Percentiles rank a stretch among this genome's conserved stretches.
Evolutionary conservation across 2,797 vertebrate genomes (phyloP).

Genomic region (Lepus oiostolus): DNA sequence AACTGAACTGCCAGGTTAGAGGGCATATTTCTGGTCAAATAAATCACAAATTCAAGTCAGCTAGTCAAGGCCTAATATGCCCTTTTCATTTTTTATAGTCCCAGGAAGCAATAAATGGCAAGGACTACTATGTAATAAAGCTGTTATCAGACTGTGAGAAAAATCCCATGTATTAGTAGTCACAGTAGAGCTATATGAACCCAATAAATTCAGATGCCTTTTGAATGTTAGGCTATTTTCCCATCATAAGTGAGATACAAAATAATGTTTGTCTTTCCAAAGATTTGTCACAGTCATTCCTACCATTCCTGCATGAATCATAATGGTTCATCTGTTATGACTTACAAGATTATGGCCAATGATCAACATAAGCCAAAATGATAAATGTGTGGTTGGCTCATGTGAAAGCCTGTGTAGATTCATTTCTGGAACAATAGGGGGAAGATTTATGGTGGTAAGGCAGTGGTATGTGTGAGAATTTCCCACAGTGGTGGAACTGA

Average conservation of each 20-base stretch:
- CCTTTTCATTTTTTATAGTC: slow-evolving; percentile 62
- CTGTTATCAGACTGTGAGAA: slow-evolving; percentile 73
- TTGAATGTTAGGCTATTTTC: slow-evolving; percentile 61
- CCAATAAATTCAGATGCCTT: slow-evolving; percentile 69
- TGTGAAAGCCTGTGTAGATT: background rate
- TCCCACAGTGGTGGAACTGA: background rate
- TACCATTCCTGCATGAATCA: slow-evolving; percentile 65
- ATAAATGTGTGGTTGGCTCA: background rate
- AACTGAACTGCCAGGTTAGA: slow-evolving; percentile 11
- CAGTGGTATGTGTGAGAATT: slow-evolving; percentile 59
- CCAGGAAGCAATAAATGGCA: slow-evolving; percentile 60
- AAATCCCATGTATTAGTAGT: slow-evolving; percentile 24
- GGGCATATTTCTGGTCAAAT: slow-evolving; percentile 66
- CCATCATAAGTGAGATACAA: slow-evolving; percentile 32
- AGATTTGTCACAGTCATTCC: slow-evolving; percentile 57
- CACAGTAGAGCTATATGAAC: background rate
- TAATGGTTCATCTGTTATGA: background rate
- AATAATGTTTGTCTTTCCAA: slow-evolving; percentile 70
- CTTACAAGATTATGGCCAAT: slow-evolving; percentile 2
- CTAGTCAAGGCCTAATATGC: slow-evolving; percentile 4
- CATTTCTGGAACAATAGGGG: background rate
- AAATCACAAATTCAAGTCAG: slow-evolving; percentile 61
- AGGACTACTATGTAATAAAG: slow-evolving; percentile 43
- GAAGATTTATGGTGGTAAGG: slow-evolving; percentile 31
- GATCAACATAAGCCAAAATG: slow-evolving; percentile 33